Percentiles rank a stretch among this genome's conserved stretches.
These are phyloP conservation scores for Tiaroga cobitis DNA, from an alignment of 2,797 vertebrate genomes.

Conservation along the genomic window DNA sequence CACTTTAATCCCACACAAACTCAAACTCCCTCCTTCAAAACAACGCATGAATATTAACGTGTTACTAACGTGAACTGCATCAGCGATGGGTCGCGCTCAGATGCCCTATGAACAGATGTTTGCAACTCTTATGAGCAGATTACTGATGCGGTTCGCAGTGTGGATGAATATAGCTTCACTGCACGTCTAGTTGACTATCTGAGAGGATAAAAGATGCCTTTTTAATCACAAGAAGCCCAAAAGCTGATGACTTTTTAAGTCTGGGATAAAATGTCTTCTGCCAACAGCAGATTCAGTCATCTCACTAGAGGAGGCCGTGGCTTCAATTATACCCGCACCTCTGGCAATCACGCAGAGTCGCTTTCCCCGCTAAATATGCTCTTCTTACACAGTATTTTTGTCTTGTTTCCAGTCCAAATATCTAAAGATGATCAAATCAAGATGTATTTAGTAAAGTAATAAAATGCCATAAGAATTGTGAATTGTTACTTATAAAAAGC, in stretches of 20 bases:
- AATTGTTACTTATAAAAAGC: too few relatives aligned
- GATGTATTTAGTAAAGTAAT: too few relatives aligned
- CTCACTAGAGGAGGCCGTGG: neutral
- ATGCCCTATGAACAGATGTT: conserved; percentile 34
- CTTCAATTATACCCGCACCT: neutral
- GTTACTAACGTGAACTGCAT: neutral
- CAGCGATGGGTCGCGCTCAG: neutral
- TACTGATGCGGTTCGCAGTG: neutral
- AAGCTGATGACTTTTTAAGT: neutral
- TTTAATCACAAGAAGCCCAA: neutral
- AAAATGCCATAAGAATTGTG: too few relatives aligned
- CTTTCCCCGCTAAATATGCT: neutral
- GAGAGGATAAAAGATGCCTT: neutral
- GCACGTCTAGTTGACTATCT: neutral
- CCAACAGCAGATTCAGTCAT: neutral
- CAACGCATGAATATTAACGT: conserved; percentile 5
- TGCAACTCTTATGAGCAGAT: neutral
- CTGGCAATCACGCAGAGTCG: neutral
- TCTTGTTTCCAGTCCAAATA: too few relatives aligned
- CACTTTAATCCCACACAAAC: neutral
- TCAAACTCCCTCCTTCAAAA: too few relatives aligned
- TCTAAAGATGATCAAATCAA: too few relatives aligned
- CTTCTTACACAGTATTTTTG: too few relatives aligned
- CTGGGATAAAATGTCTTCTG: neutral
- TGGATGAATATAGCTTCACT: neutral